Conservation (phyloP, 2,888 invertebrate genomes). For the Epinotia demarniana region DNA sequence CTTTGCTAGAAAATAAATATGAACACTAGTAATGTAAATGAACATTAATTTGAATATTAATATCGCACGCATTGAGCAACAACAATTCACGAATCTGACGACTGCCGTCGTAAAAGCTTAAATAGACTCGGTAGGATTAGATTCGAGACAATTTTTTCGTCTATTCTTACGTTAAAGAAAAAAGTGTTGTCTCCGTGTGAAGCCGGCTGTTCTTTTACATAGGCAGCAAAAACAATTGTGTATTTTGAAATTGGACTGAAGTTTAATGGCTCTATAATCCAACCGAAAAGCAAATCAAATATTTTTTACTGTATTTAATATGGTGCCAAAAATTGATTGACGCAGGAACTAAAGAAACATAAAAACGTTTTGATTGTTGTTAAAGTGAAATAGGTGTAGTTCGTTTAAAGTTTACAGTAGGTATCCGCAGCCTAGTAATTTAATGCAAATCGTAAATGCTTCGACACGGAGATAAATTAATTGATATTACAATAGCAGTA, state of each 20-base stretch:
- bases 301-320: background rate
- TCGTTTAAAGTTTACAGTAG: conserved; percentile 17
- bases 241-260: background rate
- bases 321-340: conserved; percentile 2
- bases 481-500: conserved; percentile 25
- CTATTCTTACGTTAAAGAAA: background rate
- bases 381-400: background rate
- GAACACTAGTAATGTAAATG: too few relatives aligned
- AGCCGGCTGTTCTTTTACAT: background rate
- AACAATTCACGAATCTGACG: too few relatives aligned
- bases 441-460: conserved; percentile 26
- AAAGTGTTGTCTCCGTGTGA: background rate
- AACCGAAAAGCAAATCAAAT: background rate
- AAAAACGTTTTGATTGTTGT: conserved; percentile 22
- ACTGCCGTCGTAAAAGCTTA: too few relatives aligned
- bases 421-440: conserved; percentile 4
- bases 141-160: background rate
- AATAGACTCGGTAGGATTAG: background rate
- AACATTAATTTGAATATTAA: too few relatives aligned
- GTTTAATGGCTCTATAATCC: background rate
- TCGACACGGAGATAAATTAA: conserved; percentile 32
- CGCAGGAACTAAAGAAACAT: conserved; percentile 27
- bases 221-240: background rate
- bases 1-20: too few relatives aligned
- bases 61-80: too few relatives aligned